Base-by-base conservation (phyloP, 92 coral and sea anemone genomes). In the Porites evermanni region DNA sequence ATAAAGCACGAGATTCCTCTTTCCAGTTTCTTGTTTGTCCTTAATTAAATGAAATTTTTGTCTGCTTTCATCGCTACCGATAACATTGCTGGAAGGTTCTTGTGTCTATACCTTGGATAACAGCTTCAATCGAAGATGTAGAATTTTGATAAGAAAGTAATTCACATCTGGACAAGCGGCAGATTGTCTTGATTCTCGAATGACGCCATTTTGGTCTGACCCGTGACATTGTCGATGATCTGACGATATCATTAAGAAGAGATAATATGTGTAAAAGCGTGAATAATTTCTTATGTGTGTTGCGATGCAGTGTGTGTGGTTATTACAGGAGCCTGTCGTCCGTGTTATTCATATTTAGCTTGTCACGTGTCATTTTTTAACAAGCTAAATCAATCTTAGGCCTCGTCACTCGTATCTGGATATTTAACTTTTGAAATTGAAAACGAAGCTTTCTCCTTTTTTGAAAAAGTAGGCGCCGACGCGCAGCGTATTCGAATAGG, bases 221-320 rank as follows among this genome's bases (percentile, higher is more conserved):
- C 53, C 12, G 14, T 47, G 24, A 9, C 72, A 14, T 9, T 51
- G 80, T 51, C 74, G 72, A 83, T 74, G 71, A 23, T 65, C 63
- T 51, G 87, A 72, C 72, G 79, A 83, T 73, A 44, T 53, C 61
- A 83, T 83, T 70, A 72, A 83, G 21, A 63, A 72, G 87, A 20
- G 87, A 44, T 58, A 20, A 71, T 26, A 69, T 11, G 58, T n/a
- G 54, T 20, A 32, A 50, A 71, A 61, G 9, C 19, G 76, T 6
- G 61, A 54, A 50, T 52, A 47, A 38, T 52, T 64, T 67, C 23
- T 69, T n/a, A 1, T 18, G 24, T 18, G 51, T 61, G 12, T 38
- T 23, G 67, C 1, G 26, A n/a, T n/a, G 20, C 85, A 26, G 12
- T 47, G 77, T 81, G 68, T 73, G 85, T 81, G 85, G 85, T 50